A percentile compares a stretch with the other conserved stretches of the same genome.
phyloP scores from a whole-genome alignment of 2,797 vertebrate species.

The Acanthiza pusilla region DNA sequence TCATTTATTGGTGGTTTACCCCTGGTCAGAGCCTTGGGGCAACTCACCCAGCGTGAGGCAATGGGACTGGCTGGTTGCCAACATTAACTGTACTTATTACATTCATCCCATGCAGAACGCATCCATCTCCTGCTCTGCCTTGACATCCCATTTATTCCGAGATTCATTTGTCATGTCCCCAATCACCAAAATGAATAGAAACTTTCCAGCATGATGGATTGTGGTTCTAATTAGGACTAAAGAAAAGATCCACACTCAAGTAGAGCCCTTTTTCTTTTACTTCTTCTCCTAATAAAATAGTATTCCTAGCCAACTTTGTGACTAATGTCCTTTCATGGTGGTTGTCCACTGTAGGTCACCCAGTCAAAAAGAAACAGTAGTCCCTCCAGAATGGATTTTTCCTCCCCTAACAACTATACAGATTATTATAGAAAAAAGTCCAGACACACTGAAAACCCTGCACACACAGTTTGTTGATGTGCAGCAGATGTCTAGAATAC shows the following conservation, averaged over 20 bases:
- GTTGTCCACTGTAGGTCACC: slow-evolving; percentile 76
- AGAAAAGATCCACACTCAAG: slow-evolving; percentile 78
- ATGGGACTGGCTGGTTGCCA: slow-evolving; percentile 83
- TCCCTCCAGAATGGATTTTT: not conserved
- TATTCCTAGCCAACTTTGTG: slow-evolving; percentile 51
- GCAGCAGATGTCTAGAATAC: not conserved
- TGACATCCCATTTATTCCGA: slow-evolving; percentile 90
- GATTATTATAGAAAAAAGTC: not conserved
- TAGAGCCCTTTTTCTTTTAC: slow-evolving; percentile 64
- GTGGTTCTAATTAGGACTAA: slow-evolving; percentile 85
- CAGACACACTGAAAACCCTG: not conserved
- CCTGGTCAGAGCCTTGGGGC: slow-evolving; percentile 54
- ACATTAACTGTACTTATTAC: slow-evolving; percentile 85
- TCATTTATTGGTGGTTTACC: slow-evolving; percentile 70
- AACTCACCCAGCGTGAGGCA: slow-evolving; percentile 39
- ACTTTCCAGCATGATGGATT: slow-evolving; percentile 86
- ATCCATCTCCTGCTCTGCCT: slow-evolving; percentile 86
- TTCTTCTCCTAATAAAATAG: slow-evolving; percentile 70
- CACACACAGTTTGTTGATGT: not conserved
- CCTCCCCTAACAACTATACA: not conserved
- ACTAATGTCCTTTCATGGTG: slow-evolving; percentile 65
- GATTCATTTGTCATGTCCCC: slow-evolving; percentile 94
- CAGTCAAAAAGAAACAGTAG: slow-evolving; percentile 52
- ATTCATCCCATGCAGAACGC: slow-evolving; percentile 83
- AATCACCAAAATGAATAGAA: slow-evolving; percentile 91